Evolutionary conservation across 1,140 invertebrate species (phyloP).

Genomic region (Diachasmimorpha longicaudata): DNA sequence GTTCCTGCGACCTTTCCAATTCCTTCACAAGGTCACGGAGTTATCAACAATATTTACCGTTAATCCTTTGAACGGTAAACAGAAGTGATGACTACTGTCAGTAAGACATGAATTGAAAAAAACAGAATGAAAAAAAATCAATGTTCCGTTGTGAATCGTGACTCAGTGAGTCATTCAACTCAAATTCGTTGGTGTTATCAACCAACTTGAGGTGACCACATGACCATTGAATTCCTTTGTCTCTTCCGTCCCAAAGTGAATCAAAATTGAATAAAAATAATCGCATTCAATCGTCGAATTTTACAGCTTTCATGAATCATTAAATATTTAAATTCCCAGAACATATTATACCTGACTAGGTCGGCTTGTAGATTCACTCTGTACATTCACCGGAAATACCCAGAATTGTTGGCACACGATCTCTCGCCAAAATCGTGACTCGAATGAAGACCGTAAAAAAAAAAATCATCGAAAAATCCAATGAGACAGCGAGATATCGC

Average conservation of each 20-base stretch:
- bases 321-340: constrained; percentile 6
- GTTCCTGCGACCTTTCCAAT: background rate
- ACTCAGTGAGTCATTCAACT: constrained; percentile 19
- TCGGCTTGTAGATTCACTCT: background rate
- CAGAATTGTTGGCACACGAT: constrained; percentile 18
- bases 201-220: background rate
- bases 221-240: background rate
- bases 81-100: background rate
- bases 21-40: background rate
- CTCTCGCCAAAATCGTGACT: background rate
- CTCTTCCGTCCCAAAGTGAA: background rate
- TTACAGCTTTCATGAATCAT: constrained; percentile 2
- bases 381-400: constrained; percentile 36
- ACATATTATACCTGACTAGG: background rate
- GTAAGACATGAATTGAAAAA: background rate
- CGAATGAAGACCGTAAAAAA: constrained; percentile 3
- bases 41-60: constrained; percentile 6
- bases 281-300: background rate
- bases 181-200: background rate
- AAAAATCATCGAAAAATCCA: background rate
- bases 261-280: background rate
- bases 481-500: background rate
- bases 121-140: constrained; percentile 3
- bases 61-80: constrained; percentile 22
- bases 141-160: constrained; percentile 24